A percentile compares a stretch with the other conserved stretches of the same genome.
phyloP scores from a whole-genome alignment of 2,113 vertebrate genomes.

The Antechinus flavipes region DNA sequence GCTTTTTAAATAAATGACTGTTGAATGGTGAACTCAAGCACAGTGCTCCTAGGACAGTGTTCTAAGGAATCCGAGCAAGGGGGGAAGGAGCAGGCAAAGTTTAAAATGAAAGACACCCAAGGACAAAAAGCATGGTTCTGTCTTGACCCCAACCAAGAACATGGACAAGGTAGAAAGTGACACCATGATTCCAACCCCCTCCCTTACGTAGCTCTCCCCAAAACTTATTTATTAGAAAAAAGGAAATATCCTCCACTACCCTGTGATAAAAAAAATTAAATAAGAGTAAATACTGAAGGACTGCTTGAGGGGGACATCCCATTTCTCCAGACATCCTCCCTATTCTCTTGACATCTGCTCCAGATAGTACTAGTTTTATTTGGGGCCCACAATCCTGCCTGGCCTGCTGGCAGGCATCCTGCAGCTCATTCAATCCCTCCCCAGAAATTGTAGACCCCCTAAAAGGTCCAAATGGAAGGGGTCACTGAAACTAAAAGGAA shows the following conservation, averaged over 20 bases:
- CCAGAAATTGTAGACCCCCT: not conserved
- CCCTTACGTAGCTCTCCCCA: not conserved
- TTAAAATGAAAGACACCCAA: constrained; percentile 37
- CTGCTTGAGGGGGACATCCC: not conserved
- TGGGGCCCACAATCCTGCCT: not conserved
- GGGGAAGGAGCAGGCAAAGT: constrained; percentile 34
- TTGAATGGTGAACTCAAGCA: not conserved
- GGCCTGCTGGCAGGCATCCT: not conserved
- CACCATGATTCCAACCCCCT: not conserved
- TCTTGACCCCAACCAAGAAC: not conserved
- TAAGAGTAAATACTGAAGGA: not conserved
- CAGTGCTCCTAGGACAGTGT: not conserved
- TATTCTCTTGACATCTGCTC: not conserved
- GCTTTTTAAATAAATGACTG: not conserved
- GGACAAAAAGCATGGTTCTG: not conserved
- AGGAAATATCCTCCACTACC: not conserved
- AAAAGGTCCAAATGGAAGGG: not conserved
- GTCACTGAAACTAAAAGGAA: too few species aligned
- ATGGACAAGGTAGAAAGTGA: not conserved
- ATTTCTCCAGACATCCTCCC: not conserved
- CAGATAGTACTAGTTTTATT: not conserved
- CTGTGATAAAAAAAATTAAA: not conserved
- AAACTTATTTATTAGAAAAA: not conserved
- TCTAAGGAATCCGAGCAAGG: not conserved
- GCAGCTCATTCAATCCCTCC: not conserved